Base-by-base conservation (phyloP, 2,797 vertebrate species). In the Lepus townsendii region DNA sequence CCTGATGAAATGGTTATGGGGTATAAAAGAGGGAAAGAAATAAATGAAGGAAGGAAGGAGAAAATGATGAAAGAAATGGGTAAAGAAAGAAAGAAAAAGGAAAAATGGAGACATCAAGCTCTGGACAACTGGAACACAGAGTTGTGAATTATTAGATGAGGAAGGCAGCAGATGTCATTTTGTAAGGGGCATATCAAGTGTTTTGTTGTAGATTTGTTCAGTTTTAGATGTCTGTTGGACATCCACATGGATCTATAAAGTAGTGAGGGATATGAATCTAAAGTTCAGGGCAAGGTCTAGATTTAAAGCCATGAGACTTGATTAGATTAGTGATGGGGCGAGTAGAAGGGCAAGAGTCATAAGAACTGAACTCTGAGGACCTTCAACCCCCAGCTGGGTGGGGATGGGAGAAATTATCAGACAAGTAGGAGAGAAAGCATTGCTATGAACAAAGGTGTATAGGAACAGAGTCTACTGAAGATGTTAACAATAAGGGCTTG, bases 281-380 rank as follows among this genome's bases (percentile, higher is more conserved):
- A 96, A 88, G 35, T 83, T 80, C 71, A 92, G 22, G 52, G 42
- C 22, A 85, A 91, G 7, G 35, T 93, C 42, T 65, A 91, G 63
- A 72, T 84, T 80, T 93, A 85, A 84, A 91, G n/a, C 17, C 32
- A 83, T 3, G 2, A 10, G 12, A 62, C 24, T 52, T 27, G 30
- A 68, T 87, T 57, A n/a, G 66, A 85, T 83, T 0, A 22, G 2
- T 60, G 30, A 17, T 78, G 22, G 17, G 35, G 71, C 79, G 60
- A 60, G 27, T 60, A 85, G 24, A 84, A 84, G 35, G 16, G 66
- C 68, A 92, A 32, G 6, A 13, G 7, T 50, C 80, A 14, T 26
- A 62, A 84, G 80, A 22, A 38, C 24, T 22, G 27, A 93, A 27
- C 4, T n/a, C 57, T 65, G 24, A n/a, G 50, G 38, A 85, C 72